Evolutionary conservation across 2,888 invertebrate species (phyloP), one percentile per base, ranked within the genome.

Genomic region (Phragmatobia fuliginosa): DNA sequence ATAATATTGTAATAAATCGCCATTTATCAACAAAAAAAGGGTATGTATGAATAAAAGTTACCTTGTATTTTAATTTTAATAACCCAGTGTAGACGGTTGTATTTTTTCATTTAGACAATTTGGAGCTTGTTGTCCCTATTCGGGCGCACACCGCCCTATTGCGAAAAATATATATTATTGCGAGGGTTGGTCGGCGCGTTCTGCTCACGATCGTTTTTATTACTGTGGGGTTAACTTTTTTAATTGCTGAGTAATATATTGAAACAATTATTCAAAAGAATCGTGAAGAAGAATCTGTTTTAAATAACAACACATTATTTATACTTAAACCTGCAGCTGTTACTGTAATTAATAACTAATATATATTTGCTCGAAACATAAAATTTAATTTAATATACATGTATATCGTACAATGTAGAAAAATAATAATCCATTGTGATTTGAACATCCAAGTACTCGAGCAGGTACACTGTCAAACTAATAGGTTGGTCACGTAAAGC

Each of bases 31-130:
- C 83, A 58, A 83, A 87, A 82, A 85, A 86, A 82, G 84, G 93
- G 94, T 94, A 93, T 85, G 94, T 93, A 89, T 93, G 85, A 92
- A 90, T 91, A 83, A 92, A 90, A 91, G 77, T 83, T 63, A 60
- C 72, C 56, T 73, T 80, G 72, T 80, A 81, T 80, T 64, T 62
- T 71, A 49, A 49, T 52, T 74, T 49, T 70, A 62, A 21, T 71
- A 59, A 71, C 62, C 66, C 45, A 49, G 45, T 49, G 45, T 62
- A 73, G 67, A 69, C 68, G 72, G 71, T 68, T 65, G 59, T 75
- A 76, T 81, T 79, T 78, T 71, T 60, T 79, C 71, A 71, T 75
- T 67, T 73, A 61, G 61, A 74, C 68, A 62, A 66, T 68, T 67
- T 45, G 71, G 76, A 80, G 74, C 67, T 80, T 85, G 83, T 85